Base-by-base conservation (phyloP, 2,113 vertebrate genomes). In the Hypocryptadius cinnamomeus region DNA sequence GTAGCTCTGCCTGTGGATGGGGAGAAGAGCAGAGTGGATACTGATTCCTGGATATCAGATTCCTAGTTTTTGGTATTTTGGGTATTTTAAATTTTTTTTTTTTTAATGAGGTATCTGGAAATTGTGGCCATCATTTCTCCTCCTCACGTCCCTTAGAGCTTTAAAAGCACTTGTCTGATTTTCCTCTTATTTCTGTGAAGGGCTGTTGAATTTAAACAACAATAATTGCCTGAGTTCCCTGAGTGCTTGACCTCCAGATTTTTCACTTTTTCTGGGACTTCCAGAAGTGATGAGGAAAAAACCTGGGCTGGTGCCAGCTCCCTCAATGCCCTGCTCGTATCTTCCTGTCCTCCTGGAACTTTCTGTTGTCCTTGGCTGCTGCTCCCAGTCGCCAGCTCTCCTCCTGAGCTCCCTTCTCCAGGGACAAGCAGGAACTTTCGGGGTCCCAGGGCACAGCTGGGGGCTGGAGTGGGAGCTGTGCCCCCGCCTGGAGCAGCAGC, bases 291-390 rank as follows among this genome's bases (percentile, higher is more conserved):
- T 2, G 3, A 31, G 22, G 39, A 69, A 63, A 33, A 80, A 19
- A 15, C 15, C 24, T 2, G 1, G 16, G 40, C 28, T 50, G 69
- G 14, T 65, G 66, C 48, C 6, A 3, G 20, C 31, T 81, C 6
- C 22, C 23, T 81, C 56, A 31, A 8, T 44, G 3, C 0, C 59
- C 48, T 77, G 53, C 85, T 74, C 0, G 0, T 2, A 5, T 44
- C 30, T 33, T 33, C 28, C 40, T 37, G 37, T 14, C 31, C 31
- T 57, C 21, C 64, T 56, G 0, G 1, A 24, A 13, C 39, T 44
- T 74, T 48, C 44, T 59, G 10, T 15, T 65, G 70, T 39, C 54
- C 45, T 72, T 56, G 42, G 53, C 71, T 76, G 53, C 35, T 3
- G 1, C 11, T 73, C 40, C 53, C 9, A 28, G 2, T 11, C 24